A percentile compares a stretch with the other conserved stretches of the same genome.
Conservation (phyloP, 1,140 invertebrate genomes). For the Orius laevigatus region DNA sequence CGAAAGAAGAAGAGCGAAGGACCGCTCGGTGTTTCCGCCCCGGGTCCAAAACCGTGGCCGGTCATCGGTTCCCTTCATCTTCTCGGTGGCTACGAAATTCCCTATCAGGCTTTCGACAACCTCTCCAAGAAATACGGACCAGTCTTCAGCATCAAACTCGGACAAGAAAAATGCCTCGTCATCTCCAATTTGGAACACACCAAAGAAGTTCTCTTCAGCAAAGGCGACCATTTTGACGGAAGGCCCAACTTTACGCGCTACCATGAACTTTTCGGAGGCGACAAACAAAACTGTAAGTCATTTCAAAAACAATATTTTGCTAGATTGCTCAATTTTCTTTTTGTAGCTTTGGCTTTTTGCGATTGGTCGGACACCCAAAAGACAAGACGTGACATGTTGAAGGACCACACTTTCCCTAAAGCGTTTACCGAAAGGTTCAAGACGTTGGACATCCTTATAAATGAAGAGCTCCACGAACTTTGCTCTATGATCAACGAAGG, state of each 20-base stretch:
- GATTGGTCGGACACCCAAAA: slow-evolving; percentile 73
- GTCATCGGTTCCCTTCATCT: slow-evolving; percentile 41
- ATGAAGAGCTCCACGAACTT: slow-evolving; percentile 39
- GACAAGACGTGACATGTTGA: slow-evolving; percentile 47
- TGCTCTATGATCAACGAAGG: slow-evolving; percentile 30
- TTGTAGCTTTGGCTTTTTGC: slow-evolving; percentile 66
- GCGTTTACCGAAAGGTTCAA: slow-evolving; percentile 50
- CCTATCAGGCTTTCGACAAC: slow-evolving; percentile 43
- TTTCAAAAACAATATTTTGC: neutral
- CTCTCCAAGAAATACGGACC: slow-evolving; percentile 36
- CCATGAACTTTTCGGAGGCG: slow-evolving; percentile 41
- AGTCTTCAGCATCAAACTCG: slow-evolving; percentile 40
- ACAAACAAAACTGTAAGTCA: slow-evolving; percentile 53
- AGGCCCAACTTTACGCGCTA: slow-evolving; percentile 47
- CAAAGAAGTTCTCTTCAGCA: slow-evolving; percentile 40
- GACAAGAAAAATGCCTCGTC: slow-evolving; percentile 40
- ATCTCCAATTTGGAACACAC: slow-evolving; percentile 45
- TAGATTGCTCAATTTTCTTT: slow-evolving; percentile 21
- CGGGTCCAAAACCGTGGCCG: slow-evolving; percentile 38
- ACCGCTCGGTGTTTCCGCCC: slow-evolving; percentile 18
- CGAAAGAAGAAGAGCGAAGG: neutral
- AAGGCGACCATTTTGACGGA: slow-evolving; percentile 43
- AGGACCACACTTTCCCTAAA: slow-evolving; percentile 51
- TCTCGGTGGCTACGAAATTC: slow-evolving; percentile 39
- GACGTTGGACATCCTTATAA: slow-evolving; percentile 43